Conservation (phyloP, 2,888 invertebrate genomes). For the Drosophila atroscutellata region DNA sequence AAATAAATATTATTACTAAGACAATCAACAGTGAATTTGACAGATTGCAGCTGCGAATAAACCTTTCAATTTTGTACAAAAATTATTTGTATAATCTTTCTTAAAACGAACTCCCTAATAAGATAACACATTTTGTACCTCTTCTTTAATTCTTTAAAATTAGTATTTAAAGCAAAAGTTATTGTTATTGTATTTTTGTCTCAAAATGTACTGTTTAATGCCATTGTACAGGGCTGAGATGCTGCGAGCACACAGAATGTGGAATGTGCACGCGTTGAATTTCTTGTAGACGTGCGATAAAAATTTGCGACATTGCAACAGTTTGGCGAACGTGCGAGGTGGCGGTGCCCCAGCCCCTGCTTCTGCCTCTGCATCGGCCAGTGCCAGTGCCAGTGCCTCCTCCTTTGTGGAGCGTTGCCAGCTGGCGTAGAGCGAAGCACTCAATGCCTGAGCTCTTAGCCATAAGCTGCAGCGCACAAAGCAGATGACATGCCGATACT, state of each 20-base stretch:
- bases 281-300: conserved; percentile 83
- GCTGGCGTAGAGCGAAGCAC: conserved; percentile 47
- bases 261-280: conserved; percentile 82
- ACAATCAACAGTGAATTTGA: background rate
- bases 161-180: background rate
- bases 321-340: conserved; percentile 71
- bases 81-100: background rate
- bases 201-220: background rate
- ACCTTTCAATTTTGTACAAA: background rate
- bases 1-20: background rate
- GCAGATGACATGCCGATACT: conserved; percentile 82
- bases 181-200: background rate
- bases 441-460: conserved; percentile 71
- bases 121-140: background rate
- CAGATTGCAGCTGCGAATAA: background rate
- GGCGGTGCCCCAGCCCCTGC: conserved; percentile 13
- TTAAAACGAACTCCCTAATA: background rate
- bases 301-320: conserved; percentile 84
- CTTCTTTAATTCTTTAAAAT: too few species aligned
- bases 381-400: conserved; percentile 2
- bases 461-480: conserved; percentile 71
- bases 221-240: conserved; percentile 52
- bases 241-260: conserved; percentile 72
- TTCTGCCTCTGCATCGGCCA: conserved; percentile 8
- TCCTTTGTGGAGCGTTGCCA: conserved; percentile 42